Evolutionary conservation across 2,113 vertebrate species (phyloP).

Genomic region (Phylloscopus whistleri): DNA sequence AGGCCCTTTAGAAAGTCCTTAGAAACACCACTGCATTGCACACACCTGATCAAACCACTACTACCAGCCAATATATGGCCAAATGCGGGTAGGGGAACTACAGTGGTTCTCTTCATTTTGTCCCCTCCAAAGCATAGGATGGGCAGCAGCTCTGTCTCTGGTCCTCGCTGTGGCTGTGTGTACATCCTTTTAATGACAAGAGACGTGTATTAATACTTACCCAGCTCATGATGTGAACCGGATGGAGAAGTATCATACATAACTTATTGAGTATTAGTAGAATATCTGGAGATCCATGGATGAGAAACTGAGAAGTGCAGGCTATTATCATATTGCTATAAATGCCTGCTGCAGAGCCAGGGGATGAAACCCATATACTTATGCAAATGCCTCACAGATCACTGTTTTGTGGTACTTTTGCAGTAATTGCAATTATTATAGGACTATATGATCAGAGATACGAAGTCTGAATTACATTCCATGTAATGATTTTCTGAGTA

Average conservation of each 20-base stretch:
- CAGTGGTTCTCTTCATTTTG: background rate
- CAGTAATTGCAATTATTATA: constrained; percentile 22
- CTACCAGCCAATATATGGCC: background rate
- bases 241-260: background rate
- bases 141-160: background rate
- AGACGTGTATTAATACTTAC: background rate
- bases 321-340: background rate
- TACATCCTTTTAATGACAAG: background rate
- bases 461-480: constrained; percentile 3
- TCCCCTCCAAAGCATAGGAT: background rate
- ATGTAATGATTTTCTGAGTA: constrained; percentile 1
- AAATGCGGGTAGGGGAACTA: accelerated
- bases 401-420: constrained; percentile 9
- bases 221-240: background rate
- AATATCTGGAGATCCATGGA: background rate
- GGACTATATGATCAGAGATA: background rate
- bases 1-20: background rate
- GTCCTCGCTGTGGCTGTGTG: background rate
- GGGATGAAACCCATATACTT: background rate
- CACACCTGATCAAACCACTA: background rate
- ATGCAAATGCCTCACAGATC: constrained; percentile 28
- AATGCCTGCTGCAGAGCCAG: constrained; percentile 7
- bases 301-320: background rate
- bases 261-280: background rate
- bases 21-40: background rate